phyloP scores from a whole-genome alignment of 2,113 vertebrate genomes.

The Periophthalmus modestus region DNA sequence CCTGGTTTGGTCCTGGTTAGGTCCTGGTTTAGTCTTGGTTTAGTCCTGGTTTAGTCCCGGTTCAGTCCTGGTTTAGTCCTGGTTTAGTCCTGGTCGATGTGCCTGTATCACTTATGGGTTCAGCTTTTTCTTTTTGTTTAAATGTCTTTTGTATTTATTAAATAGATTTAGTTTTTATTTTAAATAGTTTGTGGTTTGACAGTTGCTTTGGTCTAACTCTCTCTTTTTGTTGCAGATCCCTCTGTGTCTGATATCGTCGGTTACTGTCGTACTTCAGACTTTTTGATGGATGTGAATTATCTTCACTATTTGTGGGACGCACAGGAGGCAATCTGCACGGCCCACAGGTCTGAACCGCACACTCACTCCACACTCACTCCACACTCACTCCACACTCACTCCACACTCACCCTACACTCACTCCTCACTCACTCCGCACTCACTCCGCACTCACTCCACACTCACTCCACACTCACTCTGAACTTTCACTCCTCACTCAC shows the following conservation, averaged over 20 bases:
- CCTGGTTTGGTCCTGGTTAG: neutral
- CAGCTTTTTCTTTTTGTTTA: too few relatives aligned
- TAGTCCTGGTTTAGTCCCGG: neutral
- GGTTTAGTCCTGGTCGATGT: too few relatives aligned
- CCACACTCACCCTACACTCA: too few relatives aligned
- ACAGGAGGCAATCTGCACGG: constrained; percentile 74
- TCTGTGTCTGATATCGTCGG: constrained; percentile 45
- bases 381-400: too few relatives aligned
- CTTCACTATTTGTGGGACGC: constrained; percentile 92
- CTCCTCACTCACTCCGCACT: too few relatives aligned
- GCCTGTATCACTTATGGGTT: too few relatives aligned
- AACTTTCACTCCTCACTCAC: too few relatives aligned
- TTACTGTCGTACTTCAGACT: constrained; percentile 78
- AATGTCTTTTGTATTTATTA: neutral
- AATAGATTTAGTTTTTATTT: neutral
- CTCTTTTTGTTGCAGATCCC: constrained; percentile 28
- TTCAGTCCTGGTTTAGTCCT: neutral
- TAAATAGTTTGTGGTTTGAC: too few relatives aligned
- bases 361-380: too few relatives aligned
- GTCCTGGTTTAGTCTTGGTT: neutral
- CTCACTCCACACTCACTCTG: too few relatives aligned
- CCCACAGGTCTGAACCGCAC: constrained; percentile 39
- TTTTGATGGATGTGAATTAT: constrained; percentile 86
- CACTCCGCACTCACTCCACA: too few relatives aligned
- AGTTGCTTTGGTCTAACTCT: neutral